Evolutionary conservation across 2,113 vertebrate genomes (phyloP).

Genomic region (Platanista minor): DNA sequence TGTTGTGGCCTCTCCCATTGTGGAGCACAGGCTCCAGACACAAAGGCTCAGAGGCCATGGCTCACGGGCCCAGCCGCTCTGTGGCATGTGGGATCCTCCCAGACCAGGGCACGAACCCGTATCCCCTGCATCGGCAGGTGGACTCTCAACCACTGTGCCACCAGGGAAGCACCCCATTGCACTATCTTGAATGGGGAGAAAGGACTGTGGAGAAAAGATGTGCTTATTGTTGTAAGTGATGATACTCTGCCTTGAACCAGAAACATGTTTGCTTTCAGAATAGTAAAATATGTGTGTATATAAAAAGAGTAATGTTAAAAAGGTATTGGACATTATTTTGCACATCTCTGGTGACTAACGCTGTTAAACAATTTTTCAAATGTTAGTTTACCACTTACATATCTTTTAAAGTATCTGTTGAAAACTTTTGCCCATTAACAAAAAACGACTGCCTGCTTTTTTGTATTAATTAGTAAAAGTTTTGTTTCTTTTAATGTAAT

Average conservation of each 20-base stretch:
- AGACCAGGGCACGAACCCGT: too few relatives aligned
- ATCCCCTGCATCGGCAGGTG: too few relatives aligned
- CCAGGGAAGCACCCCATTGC: too few relatives aligned
- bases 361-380: background rate
- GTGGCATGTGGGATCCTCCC: too few relatives aligned
- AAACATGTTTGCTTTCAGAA: background rate
- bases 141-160: too few relatives aligned
- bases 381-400: background rate
- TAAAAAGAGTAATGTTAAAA: background rate
- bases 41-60: too few relatives aligned
- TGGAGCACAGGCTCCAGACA: too few relatives aligned
- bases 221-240: background rate
- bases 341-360: background rate
- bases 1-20: too few relatives aligned
- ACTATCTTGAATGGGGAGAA: background rate
- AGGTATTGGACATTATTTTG: background rate
- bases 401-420: background rate
- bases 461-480: background rate
- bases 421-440: background rate
- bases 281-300: background rate
- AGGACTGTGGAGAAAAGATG: background rate
- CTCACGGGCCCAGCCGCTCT: too few relatives aligned
- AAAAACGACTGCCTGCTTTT: background rate
- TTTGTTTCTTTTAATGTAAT: background rate
- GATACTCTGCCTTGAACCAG: background rate